phyloP scores from a whole-genome alignment of 2,888 invertebrate species.

The Morpho deidamia region DNA sequence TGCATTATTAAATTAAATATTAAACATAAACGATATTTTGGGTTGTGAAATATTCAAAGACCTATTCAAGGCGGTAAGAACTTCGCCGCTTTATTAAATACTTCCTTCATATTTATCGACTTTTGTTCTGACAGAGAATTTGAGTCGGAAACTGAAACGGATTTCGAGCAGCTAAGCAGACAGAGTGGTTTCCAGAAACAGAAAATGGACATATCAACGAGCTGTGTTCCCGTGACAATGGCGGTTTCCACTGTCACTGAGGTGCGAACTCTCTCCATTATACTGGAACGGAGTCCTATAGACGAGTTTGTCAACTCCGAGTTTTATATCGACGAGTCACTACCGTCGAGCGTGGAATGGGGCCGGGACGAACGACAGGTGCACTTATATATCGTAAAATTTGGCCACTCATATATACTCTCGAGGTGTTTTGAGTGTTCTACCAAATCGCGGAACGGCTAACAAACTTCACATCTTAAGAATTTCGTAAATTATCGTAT shows the following conservation, averaged over 20 bases:
- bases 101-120: not conserved
- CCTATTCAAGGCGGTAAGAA: no score
- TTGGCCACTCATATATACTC: conserved; percentile 29
- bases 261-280: conserved; percentile 66
- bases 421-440: conserved; percentile 21
- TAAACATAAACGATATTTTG: no score
- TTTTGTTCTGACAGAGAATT: conserved; percentile 76
- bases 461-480: no score
- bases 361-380: conserved; percentile 74
- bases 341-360: conserved; percentile 89
- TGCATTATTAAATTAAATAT: no score
- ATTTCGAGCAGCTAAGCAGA: conserved; percentile 86
- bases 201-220: conserved; percentile 55
- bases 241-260: conserved; percentile 79
- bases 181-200: conserved; percentile 72
- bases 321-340: conserved; percentile 93
- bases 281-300: conserved; percentile 37
- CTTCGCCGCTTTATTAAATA: not conserved
- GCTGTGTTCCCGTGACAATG: conserved; percentile 65
- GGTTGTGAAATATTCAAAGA: no score
- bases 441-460: no score
- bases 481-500: no score
- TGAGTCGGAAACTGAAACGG: conserved; percentile 89
- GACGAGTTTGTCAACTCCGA: conserved; percentile 88
- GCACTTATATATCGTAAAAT: conserved; percentile 39